phyloP scores from a whole-genome alignment of 2,888 invertebrate species.

The Iselma pallidipennis region DNA sequence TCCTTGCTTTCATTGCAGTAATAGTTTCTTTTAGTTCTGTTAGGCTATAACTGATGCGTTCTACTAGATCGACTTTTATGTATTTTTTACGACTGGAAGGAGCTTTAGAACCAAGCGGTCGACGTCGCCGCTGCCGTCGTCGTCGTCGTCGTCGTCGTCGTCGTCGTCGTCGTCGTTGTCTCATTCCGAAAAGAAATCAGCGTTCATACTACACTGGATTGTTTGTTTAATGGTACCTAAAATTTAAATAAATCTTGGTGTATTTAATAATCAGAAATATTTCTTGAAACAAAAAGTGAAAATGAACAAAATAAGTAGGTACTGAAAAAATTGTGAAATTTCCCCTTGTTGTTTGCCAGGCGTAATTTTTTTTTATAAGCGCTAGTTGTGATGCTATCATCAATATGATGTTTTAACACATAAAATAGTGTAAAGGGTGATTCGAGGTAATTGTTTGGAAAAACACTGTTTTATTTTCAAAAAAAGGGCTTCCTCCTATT shows the following conservation, averaged over 20 bases:
- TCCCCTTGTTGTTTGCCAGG: no score
- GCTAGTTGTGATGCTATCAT: no score
- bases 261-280: no score
- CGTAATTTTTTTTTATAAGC: no score
- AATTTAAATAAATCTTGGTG: neutral
- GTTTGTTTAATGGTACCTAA: constrained; percentile 22
- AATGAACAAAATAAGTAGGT: no score
- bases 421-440: neutral
- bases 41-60: constrained; percentile 35
- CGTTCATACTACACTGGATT: constrained; percentile 36
- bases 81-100: constrained; percentile 45
- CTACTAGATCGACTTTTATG: constrained; percentile 51
- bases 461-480: neutral
- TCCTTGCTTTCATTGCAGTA: neutral
- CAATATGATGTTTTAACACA: neutral
- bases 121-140: no score
- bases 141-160: neutral
- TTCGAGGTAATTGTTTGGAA: neutral
- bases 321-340: no score
- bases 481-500: neutral
- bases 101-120: constrained; percentile 39
- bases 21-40: neutral
- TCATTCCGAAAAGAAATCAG: constrained; percentile 39
- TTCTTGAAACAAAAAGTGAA: no score
- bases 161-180: no score